Evolutionary conservation across 2,888 invertebrate species (phyloP).

Genomic region (Calameuta idolon): DNA sequence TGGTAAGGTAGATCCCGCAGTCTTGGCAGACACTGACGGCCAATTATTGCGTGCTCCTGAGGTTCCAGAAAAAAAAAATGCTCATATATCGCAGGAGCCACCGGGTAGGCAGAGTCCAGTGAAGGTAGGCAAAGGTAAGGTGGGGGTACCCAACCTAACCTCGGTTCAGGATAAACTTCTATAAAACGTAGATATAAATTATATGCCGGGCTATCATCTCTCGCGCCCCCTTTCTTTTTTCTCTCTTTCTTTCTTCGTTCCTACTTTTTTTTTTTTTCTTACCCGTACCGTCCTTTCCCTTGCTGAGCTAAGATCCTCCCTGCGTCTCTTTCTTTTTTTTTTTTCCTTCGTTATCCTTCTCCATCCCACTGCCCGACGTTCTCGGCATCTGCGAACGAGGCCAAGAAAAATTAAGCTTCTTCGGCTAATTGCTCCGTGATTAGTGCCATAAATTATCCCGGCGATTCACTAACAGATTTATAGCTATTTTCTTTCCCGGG

Average conservation of each 20-base stretch:
- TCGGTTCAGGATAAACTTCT: slow-evolving; percentile 15
- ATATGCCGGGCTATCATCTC: slow-evolving; percentile 3
- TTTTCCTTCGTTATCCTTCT: neutral
- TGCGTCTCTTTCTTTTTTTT: neutral
- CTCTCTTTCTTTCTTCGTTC: neutral
- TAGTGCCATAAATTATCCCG: slow-evolving; percentile 15
- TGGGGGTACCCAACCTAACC: slow-evolving; percentile 1
- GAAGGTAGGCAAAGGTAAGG: neutral
- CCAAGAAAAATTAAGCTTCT: slow-evolving; percentile 16
- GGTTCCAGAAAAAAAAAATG: slow-evolving; percentile 39
- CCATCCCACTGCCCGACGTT: neutral
- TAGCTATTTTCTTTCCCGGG: slow-evolving; percentile 1
- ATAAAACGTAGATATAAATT: slow-evolving; percentile 17
- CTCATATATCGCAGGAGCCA: slow-evolving; percentile 22
- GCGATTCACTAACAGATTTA: slow-evolving; percentile 14
- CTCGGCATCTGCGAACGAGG: slow-evolving; percentile 3
- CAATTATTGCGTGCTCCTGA: slow-evolving; percentile 30
- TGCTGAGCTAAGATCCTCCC: slow-evolving; percentile 25
- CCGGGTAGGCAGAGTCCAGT: neutral
- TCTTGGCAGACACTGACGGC: slow-evolving; percentile 4
- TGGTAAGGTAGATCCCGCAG: neutral
- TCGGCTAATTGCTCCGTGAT: slow-evolving; percentile 18
- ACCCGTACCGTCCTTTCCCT: slow-evolving; percentile 2
- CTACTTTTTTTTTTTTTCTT: slow-evolving; percentile 8
- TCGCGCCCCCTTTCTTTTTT: slow-evolving; percentile 1